These are phyloP conservation scores for Hydrozoanthus tunicans DNA, from an alignment of 64 coral and sea anemone genomes.

Conservation along the genomic window DNA sequence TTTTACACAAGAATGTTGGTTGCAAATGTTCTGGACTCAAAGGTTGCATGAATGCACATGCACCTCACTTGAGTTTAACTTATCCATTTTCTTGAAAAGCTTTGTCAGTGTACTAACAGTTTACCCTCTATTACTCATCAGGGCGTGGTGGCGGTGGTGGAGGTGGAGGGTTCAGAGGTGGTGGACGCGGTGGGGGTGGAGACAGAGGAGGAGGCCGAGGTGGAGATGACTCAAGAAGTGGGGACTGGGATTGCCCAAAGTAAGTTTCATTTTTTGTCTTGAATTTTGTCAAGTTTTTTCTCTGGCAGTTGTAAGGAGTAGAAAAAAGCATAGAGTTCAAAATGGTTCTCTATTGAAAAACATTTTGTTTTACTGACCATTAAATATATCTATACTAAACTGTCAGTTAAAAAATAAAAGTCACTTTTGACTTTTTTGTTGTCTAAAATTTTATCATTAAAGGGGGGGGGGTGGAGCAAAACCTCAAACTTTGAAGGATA, in stretches of 20 bases:
- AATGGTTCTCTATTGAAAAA: background rate
- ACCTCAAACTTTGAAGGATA: too few species aligned
- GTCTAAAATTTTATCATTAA: too few species aligned
- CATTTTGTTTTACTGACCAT: too few species aligned
- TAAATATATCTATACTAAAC: too few species aligned
- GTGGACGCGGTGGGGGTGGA: conserved; percentile 46
- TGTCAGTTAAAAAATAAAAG: too few species aligned
- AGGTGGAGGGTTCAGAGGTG: conserved; percentile 64
- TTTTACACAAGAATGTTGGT: too few species aligned
- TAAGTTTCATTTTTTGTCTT: conserved; percentile 37
- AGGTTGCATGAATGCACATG: too few species aligned
- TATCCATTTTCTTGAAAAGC: too few species aligned
- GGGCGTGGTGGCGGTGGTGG: conserved; percentile 62
- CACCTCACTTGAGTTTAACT: too few species aligned
- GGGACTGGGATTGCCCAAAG: conserved; percentile 97
- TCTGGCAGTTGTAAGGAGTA: background rate
- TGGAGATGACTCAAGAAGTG: conserved; percentile 67
- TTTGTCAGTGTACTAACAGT: background rate
- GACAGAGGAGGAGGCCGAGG: conserved; percentile 60
- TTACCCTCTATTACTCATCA: background rate
- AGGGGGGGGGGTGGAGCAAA: too few species aligned
- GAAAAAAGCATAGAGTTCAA: background rate
- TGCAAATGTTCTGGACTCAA: too few species aligned
- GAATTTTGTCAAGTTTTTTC: background rate
- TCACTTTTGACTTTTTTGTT: too few species aligned